Base-by-base conservation (phyloP, 2,888 invertebrate species). In the Yponomeuta sedellus region DNA sequence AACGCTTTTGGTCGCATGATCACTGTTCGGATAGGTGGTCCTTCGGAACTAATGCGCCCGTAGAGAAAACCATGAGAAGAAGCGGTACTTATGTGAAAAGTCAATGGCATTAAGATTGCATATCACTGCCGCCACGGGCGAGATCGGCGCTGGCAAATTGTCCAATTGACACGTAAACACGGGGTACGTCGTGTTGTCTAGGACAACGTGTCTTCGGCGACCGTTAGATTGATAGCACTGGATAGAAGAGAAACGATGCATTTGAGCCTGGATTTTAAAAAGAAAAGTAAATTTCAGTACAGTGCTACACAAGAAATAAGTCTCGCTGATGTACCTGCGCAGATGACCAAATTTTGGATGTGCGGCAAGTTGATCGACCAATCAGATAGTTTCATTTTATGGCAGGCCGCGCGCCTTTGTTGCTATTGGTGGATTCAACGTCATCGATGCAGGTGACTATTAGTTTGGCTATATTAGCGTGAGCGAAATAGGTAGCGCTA, bases 61-160 rank as follows among this genome's bases (percentile, higher is more conserved):
- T 52, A 52, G 44, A 52, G 44, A 52, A 16, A 52, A 52, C 44
- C 44, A 52, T 52, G 44, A 52, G 44, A 52, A 59, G 22, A 59
- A 59, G 59, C 25, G 25, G 59, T 22, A 22, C 12, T 59, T 25
- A 59, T 20, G 20, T 59, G 20, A 20, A 59, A 59, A 25, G 20
- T 59, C 19, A 25, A 19, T 59, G 59, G 20, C 25, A 22, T 52
- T 16, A 52, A 52, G 44, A 52, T 52, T 52, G 44, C 44, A 52
- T 52, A 52, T 52, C 44, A 16, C 44, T 5, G 44, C 44, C 44
- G 44, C 44, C 44, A 52, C 44, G 16, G 44, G 44, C 16, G 44
- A 52, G 44, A 52, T 16, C 12, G 16, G 44, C 16, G 44, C 44
- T 52, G 44, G 44, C 44, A 52, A 52, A 52, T 52, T 52, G 44